phyloP scores from a whole-genome alignment of 2,888 invertebrate genomes.

The Malthinus flaveolus region DNA sequence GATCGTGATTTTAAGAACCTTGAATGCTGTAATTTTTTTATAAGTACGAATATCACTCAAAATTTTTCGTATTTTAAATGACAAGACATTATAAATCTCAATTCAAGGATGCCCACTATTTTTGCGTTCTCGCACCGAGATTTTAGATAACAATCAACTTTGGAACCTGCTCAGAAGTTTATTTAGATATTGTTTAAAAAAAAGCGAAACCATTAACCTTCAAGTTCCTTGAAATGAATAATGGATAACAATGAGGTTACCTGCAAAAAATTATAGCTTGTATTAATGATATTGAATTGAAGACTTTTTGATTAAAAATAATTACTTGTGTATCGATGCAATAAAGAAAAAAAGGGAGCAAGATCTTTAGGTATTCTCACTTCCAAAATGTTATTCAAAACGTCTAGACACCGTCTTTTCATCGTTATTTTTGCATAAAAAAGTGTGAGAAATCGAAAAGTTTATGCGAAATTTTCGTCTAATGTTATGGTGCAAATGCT shows the following conservation, averaged over 20 bases:
- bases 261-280: not conserved
- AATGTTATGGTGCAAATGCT: too few species aligned
- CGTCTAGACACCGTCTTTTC: not conserved
- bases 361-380: not conserved
- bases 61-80: slow-evolving; percentile 17
- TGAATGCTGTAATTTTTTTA: slow-evolving; percentile 13
- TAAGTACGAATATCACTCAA: slow-evolving; percentile 16
- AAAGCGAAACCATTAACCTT: slow-evolving; percentile 26
- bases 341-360: not conserved
- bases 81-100: slow-evolving; percentile 24
- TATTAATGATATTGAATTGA: too few species aligned
- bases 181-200: slow-evolving; percentile 26
- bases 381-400: not conserved
- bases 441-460: too few species aligned
- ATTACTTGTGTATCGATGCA: not conserved
- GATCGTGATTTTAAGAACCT: slow-evolving; percentile 3
- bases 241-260: slow-evolving; percentile 11
- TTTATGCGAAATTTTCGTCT: too few species aligned
- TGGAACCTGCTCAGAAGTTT: slow-evolving; percentile 26
- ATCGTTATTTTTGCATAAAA: too few species aligned
- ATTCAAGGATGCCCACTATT: slow-evolving; percentile 28
- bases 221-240: slow-evolving; percentile 17
- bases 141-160: slow-evolving; percentile 25
- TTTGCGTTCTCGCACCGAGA: slow-evolving; percentile 23
- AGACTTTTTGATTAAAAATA: too few species aligned